Evolutionary conservation across 2,797 vertebrate genomes (phyloP).

Genomic region (Gymnoscopelus braueri): DNA sequence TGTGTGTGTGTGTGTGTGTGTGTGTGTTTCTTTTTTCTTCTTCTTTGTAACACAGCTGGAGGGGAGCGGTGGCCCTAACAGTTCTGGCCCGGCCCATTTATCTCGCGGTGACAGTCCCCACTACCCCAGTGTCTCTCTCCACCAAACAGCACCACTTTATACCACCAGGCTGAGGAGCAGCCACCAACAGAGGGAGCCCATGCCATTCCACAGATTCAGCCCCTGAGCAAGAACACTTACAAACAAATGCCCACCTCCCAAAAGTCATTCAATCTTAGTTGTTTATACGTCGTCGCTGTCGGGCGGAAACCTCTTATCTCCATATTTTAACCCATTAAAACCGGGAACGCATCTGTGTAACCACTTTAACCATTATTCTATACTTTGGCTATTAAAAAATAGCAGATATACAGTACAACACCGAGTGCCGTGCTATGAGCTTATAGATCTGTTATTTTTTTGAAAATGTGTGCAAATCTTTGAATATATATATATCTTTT

Average conservation of each 20-base stretch:
- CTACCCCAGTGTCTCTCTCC: constrained; percentile 19
- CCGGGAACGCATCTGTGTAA: too few species aligned
- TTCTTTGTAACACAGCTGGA: constrained; percentile 24
- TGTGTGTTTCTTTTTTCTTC: not conserved
- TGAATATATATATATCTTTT: too few species aligned
- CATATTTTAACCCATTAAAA: too few species aligned
- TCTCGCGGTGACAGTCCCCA: constrained; percentile 55
- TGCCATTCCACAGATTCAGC: constrained; percentile 61
- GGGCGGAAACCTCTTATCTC: too few species aligned
- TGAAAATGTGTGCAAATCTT: too few species aligned
- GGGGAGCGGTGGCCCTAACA: constrained; percentile 44
- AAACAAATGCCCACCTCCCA: not conserved
- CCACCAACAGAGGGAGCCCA: constrained; percentile 82
- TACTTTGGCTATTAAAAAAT: too few species aligned
- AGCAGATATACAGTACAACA: too few species aligned
- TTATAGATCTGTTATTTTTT: too few species aligned
- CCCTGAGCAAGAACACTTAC: not conserved
- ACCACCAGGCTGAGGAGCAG: not conserved
- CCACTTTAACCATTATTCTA: too few species aligned
- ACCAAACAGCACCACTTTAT: not conserved
- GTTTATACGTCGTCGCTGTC: too few species aligned
- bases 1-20: not conserved
- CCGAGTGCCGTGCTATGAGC: too few species aligned
- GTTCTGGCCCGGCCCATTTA: constrained; percentile 49
- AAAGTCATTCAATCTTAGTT: not conserved